Conservation (phyloP, 2,797 vertebrate species). For the Takifugu rubripes region DNA sequence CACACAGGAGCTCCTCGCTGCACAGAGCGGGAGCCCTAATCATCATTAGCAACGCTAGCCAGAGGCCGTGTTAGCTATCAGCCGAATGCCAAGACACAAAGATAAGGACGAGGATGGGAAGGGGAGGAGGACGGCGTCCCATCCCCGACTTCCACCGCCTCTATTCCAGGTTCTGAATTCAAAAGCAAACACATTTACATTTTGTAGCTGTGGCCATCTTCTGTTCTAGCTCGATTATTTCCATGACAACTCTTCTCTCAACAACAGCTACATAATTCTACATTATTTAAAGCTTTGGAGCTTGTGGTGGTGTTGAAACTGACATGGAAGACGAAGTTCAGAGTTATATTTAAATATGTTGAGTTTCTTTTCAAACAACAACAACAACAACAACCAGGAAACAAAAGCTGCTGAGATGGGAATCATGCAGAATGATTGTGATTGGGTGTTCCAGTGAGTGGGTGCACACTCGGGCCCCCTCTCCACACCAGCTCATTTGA, state of each 20-base stretch:
- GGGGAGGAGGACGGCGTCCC: background rate
- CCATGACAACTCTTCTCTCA: conserved; percentile 39
- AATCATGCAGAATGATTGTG: too few relatives aligned
- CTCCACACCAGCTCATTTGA: too few relatives aligned
- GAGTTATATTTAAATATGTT: too few relatives aligned
- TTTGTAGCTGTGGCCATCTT: conserved; percentile 20
- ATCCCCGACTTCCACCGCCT: background rate
- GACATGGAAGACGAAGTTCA: background rate
- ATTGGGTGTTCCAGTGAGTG: too few relatives aligned
- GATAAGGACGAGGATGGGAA: conserved; percentile 10
- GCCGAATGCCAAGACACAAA: conserved; percentile 24
- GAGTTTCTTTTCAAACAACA: too few relatives aligned
- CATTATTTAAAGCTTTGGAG: conserved; percentile 3
- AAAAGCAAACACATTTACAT: conserved; percentile 21
- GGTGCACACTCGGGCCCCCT: too few relatives aligned
- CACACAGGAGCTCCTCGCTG: conserved; percentile 64
- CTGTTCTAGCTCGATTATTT: conserved; percentile 29
- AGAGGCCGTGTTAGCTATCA: conserved; percentile 38
- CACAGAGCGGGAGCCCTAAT: conserved; percentile 54
- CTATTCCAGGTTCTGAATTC: background rate
- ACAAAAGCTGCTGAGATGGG: too few relatives aligned
- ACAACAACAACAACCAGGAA: too few relatives aligned
- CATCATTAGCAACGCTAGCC: conserved; percentile 56
- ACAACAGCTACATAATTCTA: conserved; percentile 20
- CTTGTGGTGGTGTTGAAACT: background rate